Evolutionary conservation across 92 coral and sea anemone genomes (phyloP).

Genomic region (Bergia puertoricense): DNA sequence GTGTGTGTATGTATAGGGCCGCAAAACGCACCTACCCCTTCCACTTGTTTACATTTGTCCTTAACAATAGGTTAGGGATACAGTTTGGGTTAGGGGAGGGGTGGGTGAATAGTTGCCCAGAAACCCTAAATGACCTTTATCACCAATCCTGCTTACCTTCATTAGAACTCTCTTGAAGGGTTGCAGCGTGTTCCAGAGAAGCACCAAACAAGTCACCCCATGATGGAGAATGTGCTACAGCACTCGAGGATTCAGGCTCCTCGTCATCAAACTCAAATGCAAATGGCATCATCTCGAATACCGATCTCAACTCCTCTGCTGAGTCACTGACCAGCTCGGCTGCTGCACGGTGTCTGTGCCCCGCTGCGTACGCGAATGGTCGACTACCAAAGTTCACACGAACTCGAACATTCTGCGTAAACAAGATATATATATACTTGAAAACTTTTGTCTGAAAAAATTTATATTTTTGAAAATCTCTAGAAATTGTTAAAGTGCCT

Average conservation of each 20-base stretch:
- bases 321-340: conserved; percentile 81
- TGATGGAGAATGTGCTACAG: background rate
- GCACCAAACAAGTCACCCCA: background rate
- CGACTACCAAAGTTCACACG: conserved; percentile 90
- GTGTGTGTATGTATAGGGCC: no score
- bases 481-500: no score
- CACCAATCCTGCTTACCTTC: conserved; percentile 5
- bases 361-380: conserved; percentile 81
- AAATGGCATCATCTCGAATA: conserved; percentile 78
- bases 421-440: no score
- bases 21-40: no score
- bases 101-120: background rate
- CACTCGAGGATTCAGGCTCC: conserved; percentile 41
- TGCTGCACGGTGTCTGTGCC: conserved; percentile 79
- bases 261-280: conserved; percentile 59
- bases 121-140: background rate
- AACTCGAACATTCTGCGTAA: conserved; percentile 75
- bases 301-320: conserved; percentile 74
- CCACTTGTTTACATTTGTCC: no score
- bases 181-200: background rate
- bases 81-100: background rate
- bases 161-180: background rate
- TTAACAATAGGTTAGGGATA: background rate
- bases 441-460: no score
- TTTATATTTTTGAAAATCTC: no score